Base-by-base conservation (phyloP, 1,140 invertebrate species). In the Orchesella cincta region DNA sequence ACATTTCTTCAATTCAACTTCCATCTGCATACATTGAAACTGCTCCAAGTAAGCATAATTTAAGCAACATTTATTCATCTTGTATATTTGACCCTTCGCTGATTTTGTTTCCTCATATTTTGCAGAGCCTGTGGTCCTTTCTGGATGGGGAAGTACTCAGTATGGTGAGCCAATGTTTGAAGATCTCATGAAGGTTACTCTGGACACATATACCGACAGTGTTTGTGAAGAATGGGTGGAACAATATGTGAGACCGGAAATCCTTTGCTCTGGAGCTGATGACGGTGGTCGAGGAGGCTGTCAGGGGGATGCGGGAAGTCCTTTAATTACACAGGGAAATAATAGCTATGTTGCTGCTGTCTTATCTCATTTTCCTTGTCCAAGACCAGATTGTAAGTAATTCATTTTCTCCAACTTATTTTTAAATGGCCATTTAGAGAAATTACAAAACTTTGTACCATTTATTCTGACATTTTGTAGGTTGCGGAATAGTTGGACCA, bases 191-290 rank as follows among this genome's bases (percentile, higher is more conserved):
- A 74, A 64, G 36, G 76, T 78, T 20, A 74, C 76, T 1, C 26
- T 78, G 20, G 76, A 78, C 52, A 74, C 76, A 1, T 78, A 78
- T 33, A 78, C n/a, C 36, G 76, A 78, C 28, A 34, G 31, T 8
- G 20, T 54, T 35, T 78, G 76, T 34, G 52, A 34, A 18, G 29
- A 28, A 0, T 39, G 36, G 18, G 57, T 78, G 0, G 62, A 35
- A 3, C 52, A 62, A 14, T n/a, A 39, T 0, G 76, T 78, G 18
- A 39, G 39, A 20, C 36, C 64, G 54, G 54, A 57, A 57, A 14
- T 16, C n/a, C 28, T 74, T 18, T 78, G 76, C 28, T 26, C 72
- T 31, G 76, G 73, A n/a, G 54, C 72, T 16, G 54, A 74, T 39
- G 73, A 78, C 23, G 76, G 71, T 1, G 76, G 76, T 1, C 14